Base-by-base conservation (phyloP, 2,797 vertebrate species). In the Echeneis naucrates region DNA sequence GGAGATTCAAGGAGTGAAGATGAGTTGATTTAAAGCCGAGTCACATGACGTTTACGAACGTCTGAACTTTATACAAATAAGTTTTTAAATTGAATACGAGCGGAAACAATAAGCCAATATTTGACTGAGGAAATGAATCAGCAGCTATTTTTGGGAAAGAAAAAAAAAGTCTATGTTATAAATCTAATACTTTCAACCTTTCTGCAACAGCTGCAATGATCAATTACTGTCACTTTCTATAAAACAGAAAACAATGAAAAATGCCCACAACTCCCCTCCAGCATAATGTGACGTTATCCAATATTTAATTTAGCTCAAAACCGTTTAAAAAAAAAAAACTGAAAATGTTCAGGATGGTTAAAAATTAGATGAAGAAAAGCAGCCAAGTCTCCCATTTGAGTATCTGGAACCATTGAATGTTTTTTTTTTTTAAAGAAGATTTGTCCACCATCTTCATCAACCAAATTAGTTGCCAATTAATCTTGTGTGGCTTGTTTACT, bases 1-100 rank as follows among this genome's bases (percentile, higher is more conserved):
- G 71, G 64, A 42, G 73, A 58, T 42, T 60, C 14, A 1, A 23
- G 24, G 23, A 74, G 57, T 32, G 16, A 23, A 70, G 54, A 38
- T 54, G 67, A 83, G 74, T 72, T 70, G 38, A 75, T 81, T 75
- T 60, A 19, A 68, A 51, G 26, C 52, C 33, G 16, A 40, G 40
- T 61, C 68, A 59, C 48, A 67, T 37, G 66, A 53, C 16, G 19
- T 24, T n/a, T 37, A 11, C n/a, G 42, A 68, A 63, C 38, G 65
- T 1, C 2, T 5, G 26, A 56, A 19, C 10, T 50, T 44, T 2
- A 27, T 26, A 14, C 19, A 64, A 70, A 73, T 6, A 57, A 26
- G 17, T 51, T 62, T 52, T 4, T 23, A 14, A 56, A 44, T 17
- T 55, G 1, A 74, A 9, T 33, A 3, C 16, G 0, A 62, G n/a